Evolutionary conservation across 2,888 invertebrate species (phyloP).

Genomic region (Nebria brevicollis): DNA sequence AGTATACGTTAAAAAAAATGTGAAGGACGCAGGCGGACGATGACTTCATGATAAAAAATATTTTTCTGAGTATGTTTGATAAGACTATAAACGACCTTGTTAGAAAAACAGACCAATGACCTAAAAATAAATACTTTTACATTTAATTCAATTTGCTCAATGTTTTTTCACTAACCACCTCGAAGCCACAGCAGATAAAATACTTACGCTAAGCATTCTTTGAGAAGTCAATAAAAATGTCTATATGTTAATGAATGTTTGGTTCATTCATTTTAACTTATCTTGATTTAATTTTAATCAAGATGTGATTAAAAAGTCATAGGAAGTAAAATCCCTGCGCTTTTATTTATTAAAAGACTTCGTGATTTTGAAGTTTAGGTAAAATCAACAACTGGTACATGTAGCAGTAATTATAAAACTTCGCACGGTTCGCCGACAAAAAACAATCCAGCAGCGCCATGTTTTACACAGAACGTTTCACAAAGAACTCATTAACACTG

Average conservation of each 20-base stretch:
- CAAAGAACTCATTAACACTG: constrained; percentile 38
- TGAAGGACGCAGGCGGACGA: constrained; percentile 25
- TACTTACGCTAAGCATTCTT: too few species aligned
- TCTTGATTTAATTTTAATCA: too few species aligned
- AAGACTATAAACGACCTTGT: constrained; percentile 11
- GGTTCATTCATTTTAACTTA: too few species aligned
- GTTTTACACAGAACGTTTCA: constrained; percentile 24
- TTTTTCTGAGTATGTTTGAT: neutral
- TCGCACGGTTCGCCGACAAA: constrained; percentile 19
- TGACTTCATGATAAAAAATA: constrained; percentile 22
- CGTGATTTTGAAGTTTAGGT: neutral
- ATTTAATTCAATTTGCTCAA: neutral
- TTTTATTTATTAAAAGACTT: neutral
- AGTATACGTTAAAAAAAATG: constrained; percentile 15
- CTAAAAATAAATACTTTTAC: constrained; percentile 11
- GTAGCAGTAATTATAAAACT: constrained; percentile 22
- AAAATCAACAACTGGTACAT: constrained; percentile 18
- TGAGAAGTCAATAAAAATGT: too few species aligned
- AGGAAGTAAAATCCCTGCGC: too few species aligned
- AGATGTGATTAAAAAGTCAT: too few species aligned
- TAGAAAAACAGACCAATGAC: constrained; percentile 18
- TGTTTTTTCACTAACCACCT: too few species aligned
- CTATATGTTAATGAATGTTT: too few species aligned
- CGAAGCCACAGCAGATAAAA: too few species aligned
- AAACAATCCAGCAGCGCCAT: constrained; percentile 25